Conservation (phyloP, 23 tunicate species). For the Ciona savignyi region DNA sequence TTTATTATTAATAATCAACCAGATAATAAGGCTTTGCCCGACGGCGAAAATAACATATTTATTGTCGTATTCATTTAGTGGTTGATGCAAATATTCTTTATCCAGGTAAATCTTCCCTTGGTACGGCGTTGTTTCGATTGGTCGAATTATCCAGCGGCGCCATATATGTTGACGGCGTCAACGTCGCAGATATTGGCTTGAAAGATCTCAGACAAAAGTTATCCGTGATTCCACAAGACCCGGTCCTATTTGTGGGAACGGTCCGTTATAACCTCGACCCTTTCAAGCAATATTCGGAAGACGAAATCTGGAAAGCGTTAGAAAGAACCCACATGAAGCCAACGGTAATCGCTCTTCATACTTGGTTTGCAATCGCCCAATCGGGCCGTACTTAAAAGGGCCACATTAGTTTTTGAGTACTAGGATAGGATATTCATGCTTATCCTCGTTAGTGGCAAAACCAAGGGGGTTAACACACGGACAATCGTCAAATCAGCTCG, state of each 20-base stretch:
- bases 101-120: slow-evolving; percentile 87
- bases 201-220: slow-evolving; percentile 60
- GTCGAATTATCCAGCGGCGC: slow-evolving; percentile 46
- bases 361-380: too few relatives aligned
- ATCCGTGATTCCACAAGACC: slow-evolving; percentile 97
- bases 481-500: background rate
- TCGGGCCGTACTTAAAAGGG: too few relatives aligned
- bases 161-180: slow-evolving; percentile 72
- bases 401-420: too few relatives aligned
- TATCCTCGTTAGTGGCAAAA: background rate
- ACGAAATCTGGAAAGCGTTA: slow-evolving; percentile 82
- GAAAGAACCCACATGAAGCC: slow-evolving; percentile 91
- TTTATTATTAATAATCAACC: too few relatives aligned
- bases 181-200: slow-evolving; percentile 46
- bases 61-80: too few relatives aligned
- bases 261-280: slow-evolving; percentile 96
- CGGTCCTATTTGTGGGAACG: slow-evolving; percentile 91
- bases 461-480: background rate
- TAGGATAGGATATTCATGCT: background rate
- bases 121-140: slow-evolving; percentile 70
- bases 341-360: too few relatives aligned
- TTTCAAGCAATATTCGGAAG: slow-evolving; percentile 79
- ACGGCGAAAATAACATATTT: too few relatives aligned
- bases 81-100: too few relatives aligned
- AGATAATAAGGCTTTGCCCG: too few relatives aligned